These are phyloP conservation scores for Oophaga sylvatica DNA, from an alignment of 2,797 vertebrate species.

Conservation along the genomic window DNA sequence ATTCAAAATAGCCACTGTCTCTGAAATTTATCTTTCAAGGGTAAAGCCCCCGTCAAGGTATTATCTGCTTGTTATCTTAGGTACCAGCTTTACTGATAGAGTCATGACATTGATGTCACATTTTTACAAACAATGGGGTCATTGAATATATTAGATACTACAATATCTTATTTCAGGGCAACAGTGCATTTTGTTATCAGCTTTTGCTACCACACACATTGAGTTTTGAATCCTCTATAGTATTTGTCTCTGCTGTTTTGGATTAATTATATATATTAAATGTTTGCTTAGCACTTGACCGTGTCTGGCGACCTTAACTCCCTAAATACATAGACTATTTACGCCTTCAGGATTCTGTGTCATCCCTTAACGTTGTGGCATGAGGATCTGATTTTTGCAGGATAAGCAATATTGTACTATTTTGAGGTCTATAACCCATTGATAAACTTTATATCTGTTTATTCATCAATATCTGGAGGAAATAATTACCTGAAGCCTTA, in stretches of 20 bases:
- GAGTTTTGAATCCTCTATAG: background rate
- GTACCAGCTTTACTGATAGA: background rate
- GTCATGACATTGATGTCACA: constrained; percentile 18
- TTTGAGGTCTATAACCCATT: too few species aligned
- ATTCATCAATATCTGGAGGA: too few species aligned
- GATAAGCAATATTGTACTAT: too few species aligned
- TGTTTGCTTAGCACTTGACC: too few species aligned
- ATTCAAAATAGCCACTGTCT: background rate
- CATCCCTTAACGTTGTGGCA: too few species aligned
- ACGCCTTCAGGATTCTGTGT: too few species aligned
- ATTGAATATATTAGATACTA: background rate
- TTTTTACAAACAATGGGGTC: background rate
- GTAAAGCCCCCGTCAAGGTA: constrained; percentile 11
- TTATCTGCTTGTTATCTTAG: constrained; percentile 19
- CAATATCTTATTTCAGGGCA: background rate
- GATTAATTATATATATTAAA: too few species aligned
- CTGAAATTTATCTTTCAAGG: background rate
- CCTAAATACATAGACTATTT: too few species aligned
- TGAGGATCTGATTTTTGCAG: too few species aligned
- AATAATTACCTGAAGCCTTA: too few species aligned
- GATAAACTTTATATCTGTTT: too few species aligned
- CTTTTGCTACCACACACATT: constrained; percentile 1
- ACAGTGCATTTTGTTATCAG: constrained; percentile 9
- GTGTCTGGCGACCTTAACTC: too few species aligned
- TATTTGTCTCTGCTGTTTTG: background rate